Percentiles rank a stretch among this genome's conserved stretches.
Evolutionary conservation across 2,797 vertebrate genomes (phyloP).

Genomic region (Clarias platycephalus): DNA sequence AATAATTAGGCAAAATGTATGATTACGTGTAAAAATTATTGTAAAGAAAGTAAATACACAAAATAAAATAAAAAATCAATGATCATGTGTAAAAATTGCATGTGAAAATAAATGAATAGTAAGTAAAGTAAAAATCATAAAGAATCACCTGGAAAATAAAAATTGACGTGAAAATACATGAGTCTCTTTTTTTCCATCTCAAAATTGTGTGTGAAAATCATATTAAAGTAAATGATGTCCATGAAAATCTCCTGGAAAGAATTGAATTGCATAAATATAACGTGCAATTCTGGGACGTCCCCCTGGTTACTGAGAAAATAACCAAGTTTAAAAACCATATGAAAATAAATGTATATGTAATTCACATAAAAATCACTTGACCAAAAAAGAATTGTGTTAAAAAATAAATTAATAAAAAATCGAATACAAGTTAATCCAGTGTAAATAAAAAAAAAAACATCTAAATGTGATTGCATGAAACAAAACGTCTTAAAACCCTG

Average conservation of each 20-base stretch:
- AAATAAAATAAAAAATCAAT: no score
- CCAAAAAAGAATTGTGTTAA: neutral
- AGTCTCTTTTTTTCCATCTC: no score
- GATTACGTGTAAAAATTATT: no score
- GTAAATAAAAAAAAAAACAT: neutral
- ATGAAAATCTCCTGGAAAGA: neutral
- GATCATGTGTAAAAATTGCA: neutral
- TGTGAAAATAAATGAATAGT: neutral
- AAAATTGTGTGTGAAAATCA: neutral
- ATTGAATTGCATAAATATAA: neutral
- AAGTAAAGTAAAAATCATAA: neutral
- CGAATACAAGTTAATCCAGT: neutral
- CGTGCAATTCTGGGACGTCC: neutral
- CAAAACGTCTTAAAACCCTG: neutral
- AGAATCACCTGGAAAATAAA: neutral
- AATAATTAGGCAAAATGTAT: no score
- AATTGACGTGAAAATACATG: neutral
- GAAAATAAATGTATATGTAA: neutral
- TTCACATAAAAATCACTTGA: neutral
- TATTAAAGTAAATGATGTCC: neutral
- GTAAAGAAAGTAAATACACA: no score
- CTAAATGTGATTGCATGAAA: neutral
- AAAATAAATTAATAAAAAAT: neutral
- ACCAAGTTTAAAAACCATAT: neutral
- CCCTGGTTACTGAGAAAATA: no score